Evolutionary conservation across 37 sponge, comb jelly and placozoan genomes (phyloP).

Genomic region (Dysidea cf. avara): DNA sequence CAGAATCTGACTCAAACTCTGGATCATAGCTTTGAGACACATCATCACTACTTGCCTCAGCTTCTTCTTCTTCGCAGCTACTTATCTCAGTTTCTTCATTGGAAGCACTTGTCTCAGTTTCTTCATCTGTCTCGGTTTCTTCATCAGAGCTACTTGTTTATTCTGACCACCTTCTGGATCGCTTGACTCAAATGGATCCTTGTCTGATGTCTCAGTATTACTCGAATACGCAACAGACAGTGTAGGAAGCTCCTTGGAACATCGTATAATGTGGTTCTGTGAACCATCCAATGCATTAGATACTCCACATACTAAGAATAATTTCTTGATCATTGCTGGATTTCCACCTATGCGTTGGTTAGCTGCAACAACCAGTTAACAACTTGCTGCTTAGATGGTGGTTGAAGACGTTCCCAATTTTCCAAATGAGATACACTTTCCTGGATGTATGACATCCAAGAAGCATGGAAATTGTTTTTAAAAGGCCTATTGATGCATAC

Average conservation of each 20-base stretch:
- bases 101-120: too few relatives aligned
- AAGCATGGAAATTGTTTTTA: neutral
- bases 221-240: neutral
- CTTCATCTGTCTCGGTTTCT: too few relatives aligned
- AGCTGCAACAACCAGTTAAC: too few relatives aligned
- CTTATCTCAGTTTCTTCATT: too few relatives aligned
- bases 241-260: conserved; percentile 15
- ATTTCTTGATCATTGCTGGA: conserved; percentile 27
- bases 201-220: too few relatives aligned
- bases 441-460: conserved; percentile 17
- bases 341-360: neutral
- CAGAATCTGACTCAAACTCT: too few relatives aligned
- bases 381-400: conserved; percentile 20
- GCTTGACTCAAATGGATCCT: too few relatives aligned
- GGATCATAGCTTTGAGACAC: too few relatives aligned
- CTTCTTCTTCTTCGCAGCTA: too few relatives aligned
- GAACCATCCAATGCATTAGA: conserved; percentile 27
- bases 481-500: conserved; percentile 22
- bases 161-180: too few relatives aligned
- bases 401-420: neutral
- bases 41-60: too few relatives aligned
- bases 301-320: conserved; percentile 33
- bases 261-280: neutral
- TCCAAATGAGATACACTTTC: neutral
- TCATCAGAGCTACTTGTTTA: too few relatives aligned